phyloP scores from a whole-genome alignment of 53 echinoderm and acorn worm genomes.

The Zoroaster sp. region DNA sequence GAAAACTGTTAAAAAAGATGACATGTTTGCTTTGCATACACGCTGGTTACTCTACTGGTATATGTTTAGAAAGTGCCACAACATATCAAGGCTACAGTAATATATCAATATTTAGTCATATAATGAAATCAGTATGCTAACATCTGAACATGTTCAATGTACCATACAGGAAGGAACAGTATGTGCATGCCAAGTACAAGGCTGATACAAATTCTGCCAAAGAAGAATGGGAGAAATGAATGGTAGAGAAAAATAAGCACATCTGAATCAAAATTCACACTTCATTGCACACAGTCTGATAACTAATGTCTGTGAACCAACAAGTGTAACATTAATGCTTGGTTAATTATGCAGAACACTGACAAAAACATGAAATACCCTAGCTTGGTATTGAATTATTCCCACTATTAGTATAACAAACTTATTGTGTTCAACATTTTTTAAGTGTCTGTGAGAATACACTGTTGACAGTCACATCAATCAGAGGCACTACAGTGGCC shows the following conservation, averaged over 20 bases:
- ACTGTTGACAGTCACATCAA: no score
- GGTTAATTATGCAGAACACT: not conserved
- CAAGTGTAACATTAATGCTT: not conserved
- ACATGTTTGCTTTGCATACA: not conserved
- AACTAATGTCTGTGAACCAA: not conserved
- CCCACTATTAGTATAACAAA: no score
- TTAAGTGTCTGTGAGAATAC: no score
- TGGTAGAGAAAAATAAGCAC: not conserved
- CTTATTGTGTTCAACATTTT: no score
- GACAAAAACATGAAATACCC: not conserved
- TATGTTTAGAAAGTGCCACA: not conserved
- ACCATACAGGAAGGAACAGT: not conserved
- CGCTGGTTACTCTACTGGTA: no score
- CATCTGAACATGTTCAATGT: not conserved
- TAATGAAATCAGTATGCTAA: not conserved
- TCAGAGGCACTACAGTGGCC: no score
- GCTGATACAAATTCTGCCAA: not conserved
- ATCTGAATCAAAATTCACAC: not conserved
- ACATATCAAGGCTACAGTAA: not conserved
- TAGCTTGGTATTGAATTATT: no score
- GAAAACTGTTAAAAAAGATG: not conserved
- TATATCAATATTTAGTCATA: not conserved
- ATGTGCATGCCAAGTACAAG: not conserved
- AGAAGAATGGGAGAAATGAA: not conserved
- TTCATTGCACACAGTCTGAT: not conserved